Evolutionary conservation across 1,140 invertebrate genomes (phyloP).

Genomic region (Potamilus streckersoni): DNA sequence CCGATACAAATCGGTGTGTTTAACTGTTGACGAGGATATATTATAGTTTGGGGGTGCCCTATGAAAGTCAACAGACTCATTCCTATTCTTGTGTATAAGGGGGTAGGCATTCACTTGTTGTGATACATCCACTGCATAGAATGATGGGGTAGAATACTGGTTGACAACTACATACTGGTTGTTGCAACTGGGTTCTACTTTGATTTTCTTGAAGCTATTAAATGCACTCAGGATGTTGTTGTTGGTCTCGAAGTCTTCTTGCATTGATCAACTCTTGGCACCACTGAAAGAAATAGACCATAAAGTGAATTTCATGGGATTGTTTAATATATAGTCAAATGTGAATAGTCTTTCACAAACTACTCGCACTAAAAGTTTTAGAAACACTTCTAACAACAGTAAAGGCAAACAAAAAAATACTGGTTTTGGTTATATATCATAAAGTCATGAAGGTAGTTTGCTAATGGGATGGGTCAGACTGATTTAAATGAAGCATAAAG

Average conservation of each 20-base stretch:
- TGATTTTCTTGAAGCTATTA: slow-evolving; percentile 61
- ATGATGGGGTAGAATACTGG: slow-evolving; percentile 15
- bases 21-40: not conserved
- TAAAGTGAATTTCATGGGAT: no score
- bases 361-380: no score
- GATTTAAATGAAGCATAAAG: no score
- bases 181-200: slow-evolving; percentile 51
- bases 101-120: slow-evolving; percentile 32
- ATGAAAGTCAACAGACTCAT: slow-evolving; percentile 44
- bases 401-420: no score
- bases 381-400: no score
- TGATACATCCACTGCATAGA: slow-evolving; percentile 18
- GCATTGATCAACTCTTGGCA: slow-evolving; percentile 46
- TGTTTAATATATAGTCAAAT: no score
- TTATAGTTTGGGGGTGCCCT: slow-evolving; percentile 20
- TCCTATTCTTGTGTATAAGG: slow-evolving; percentile 46
- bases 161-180: slow-evolving; percentile 59
- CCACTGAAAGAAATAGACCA: no score
- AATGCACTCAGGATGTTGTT: slow-evolving; percentile 56
- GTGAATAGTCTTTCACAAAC: no score
- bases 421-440: no score
- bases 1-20: slow-evolving; percentile 38
- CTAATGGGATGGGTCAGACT: no score
- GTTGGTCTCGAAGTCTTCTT: slow-evolving; percentile 59
- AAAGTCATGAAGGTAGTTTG: no score